Evolutionary conservation across 2,888 invertebrate species (phyloP).

Genomic region (Drosophila merina): DNA sequence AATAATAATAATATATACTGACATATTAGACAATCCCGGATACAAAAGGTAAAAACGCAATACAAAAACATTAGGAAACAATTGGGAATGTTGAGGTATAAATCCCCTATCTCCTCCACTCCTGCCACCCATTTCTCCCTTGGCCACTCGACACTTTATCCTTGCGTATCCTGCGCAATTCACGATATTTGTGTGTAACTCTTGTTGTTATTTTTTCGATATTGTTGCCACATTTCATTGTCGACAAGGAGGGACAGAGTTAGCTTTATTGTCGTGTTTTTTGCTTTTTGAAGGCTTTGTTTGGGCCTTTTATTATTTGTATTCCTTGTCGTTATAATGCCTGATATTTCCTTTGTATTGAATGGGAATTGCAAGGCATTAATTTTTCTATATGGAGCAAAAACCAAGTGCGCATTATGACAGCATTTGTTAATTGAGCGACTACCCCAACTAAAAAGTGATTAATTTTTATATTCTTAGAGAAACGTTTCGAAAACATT

Average conservation of each 20-base stretch:
- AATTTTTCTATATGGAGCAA: slow-evolving; percentile 64
- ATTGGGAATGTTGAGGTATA: slow-evolving; percentile 76
- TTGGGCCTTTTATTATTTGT: slow-evolving; percentile 56
- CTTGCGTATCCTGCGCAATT: slow-evolving; percentile 69
- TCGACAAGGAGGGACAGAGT: slow-evolving; percentile 29
- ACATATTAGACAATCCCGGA: slow-evolving; percentile 62
- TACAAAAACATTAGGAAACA: slow-evolving; percentile 75
- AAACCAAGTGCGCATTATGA: slow-evolving; percentile 72
- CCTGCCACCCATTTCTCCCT: slow-evolving; percentile 8
- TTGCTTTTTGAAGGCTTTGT: slow-evolving; percentile 58
- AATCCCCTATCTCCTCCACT: slow-evolving; percentile 46
- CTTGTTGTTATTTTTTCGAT: slow-evolving; percentile 42
- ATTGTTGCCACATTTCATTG: slow-evolving; percentile 62
- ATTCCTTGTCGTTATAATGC: slow-evolving; percentile 62
- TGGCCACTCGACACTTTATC: slow-evolving; percentile 37
- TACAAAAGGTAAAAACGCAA: slow-evolving; percentile 67
- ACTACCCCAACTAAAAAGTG: slow-evolving; percentile 15
- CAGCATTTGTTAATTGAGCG: slow-evolving; percentile 68
- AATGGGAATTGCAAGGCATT: slow-evolving; percentile 52
- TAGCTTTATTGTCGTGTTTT: slow-evolving; percentile 54
- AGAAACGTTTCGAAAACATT: not conserved
- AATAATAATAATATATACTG: slow-evolving; percentile 41
- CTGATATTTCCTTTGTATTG: slow-evolving; percentile 53
- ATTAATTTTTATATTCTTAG: not conserved
- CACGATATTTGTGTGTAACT: slow-evolving; percentile 38